Base-by-base conservation (phyloP, 2,113 vertebrate species). In the Triplophysa dalaica region DNA sequence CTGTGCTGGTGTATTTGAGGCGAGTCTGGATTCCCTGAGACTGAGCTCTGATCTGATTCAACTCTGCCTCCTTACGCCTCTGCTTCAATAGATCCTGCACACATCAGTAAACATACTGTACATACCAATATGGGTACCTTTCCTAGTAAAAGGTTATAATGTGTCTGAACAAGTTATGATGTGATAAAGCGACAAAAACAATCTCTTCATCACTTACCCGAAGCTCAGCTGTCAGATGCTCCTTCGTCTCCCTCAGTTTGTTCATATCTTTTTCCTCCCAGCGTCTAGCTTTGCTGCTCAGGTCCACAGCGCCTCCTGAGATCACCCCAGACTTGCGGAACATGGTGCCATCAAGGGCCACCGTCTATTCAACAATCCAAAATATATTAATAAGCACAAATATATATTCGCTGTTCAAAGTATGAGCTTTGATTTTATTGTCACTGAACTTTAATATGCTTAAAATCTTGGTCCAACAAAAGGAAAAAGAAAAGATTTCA, bases 261-360 rank as follows among this genome's bases (percentile, higher is more conserved):
- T 61, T 91, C 0, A 99, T 79, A n/a, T 94, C 94, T 83, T 96
- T 97, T 22, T 97, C 95, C 50, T 98, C 95, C 98, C 98, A 99
- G 84, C 83, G 88, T 43, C 89, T 93, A 74, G 98, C 96, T 90
- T 95, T 98, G 82, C 77, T 87, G 83, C 91, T 93, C 86, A 99
- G 91, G 83, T 95, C 87, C 84, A 91, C 94, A 75, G 97, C 94
- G 43, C 98, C 98, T 87, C 98, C 97, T 52, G 97, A 98, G 79
- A 99, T 98, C 75, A 95, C 93, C 8, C 98, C 98, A 26, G 96
- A 98, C 86, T 95, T 98, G 67, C 93, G 87, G 91, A 99, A 99
- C 64, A 98, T 87, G 61, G 97, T 99, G 85, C 98, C 98, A 79
- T 99, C 98, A 84, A 98, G 92, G 77, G 96, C 86, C 9, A 99